Base-by-base conservation (phyloP, 2,113 vertebrate species). In the Natator depressus region DNA sequence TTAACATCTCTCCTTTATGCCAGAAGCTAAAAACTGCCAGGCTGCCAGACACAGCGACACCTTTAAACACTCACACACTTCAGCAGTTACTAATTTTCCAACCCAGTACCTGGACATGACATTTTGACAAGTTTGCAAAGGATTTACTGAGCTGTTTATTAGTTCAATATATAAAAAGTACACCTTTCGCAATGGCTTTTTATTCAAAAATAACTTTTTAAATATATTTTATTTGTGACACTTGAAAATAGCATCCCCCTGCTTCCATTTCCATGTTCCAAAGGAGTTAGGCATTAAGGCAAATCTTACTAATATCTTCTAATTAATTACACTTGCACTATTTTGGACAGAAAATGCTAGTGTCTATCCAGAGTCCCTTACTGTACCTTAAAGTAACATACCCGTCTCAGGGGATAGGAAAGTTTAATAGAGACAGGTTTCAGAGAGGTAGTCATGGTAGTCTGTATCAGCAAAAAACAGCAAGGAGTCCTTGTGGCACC, bases 71-170 rank as follows among this genome's bases (percentile, higher is more conserved):
- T 95, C 96, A 94, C 93, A 98, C 96, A 97, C 96, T 98, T 93
- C 94, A 98, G 89, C 91, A 95, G 93, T 96, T 97, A 97, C 97
- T 97, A 96, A 98, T 98, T 98, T 98, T 98, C 97, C 96, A 97
- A 98, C 94, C 95, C 97, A 98, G 89, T 97, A 97, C 95, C 97
- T 97, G 96, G 97, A 96, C 96, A 97, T 97, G 98, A 97, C 95
- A 98, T 97, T 98, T 97, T 98, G 97, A 98, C 97, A 98, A 98
- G 97, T 97, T 97, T 96, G 90, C 91, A 96, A 97, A 97, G 93
- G 93, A 94, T 90, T 97, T 98, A 92, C 95, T 93, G 53, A 97
- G 97, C 95, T 96, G 90, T 95, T 97, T 97, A 98, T 98, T 97
- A 98, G 89, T 96, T 95, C 84, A 89, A 91, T 46, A 90, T 94